Evolutionary conservation across 2,797 vertebrate genomes (phyloP), one percentile per base, ranked within the genome.

Genomic region (Sebastes kiyomatsui): DNA sequence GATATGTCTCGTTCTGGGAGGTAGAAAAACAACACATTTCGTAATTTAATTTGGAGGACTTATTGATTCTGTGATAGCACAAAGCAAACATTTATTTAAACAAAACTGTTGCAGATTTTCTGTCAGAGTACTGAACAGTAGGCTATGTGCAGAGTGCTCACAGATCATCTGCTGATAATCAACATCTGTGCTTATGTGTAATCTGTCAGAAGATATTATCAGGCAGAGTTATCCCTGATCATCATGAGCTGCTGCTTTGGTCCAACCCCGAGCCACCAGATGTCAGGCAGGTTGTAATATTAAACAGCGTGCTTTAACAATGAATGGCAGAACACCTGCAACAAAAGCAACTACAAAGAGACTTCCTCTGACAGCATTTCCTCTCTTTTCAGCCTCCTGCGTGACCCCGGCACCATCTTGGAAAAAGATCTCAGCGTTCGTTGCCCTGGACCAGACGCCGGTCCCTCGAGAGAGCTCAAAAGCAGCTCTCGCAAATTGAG

Each of bases 301-400:
- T 93, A 92, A 93, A 93, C 93, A 88, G 93, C 75, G 81, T 77
- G 90, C 90, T 93, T 92, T 95, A 95, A 96, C 93, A 93, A 82
- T 96, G 95, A 96, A 89, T 95, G 95, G 93, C 96, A 96, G 94
- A 95, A 93, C 96, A 97, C 96, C 96, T 97, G 96, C 96, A 96
- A 92, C 94, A 93, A 93, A 94, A 91, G 88, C 93, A 92, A 97
- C 95, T 96, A 96, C 96, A 97, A 97, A 96, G 96, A 89, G 83
- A 67, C 81, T 91, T 88, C 90, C 79, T 88, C 90, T 95, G 95
- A 96, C 96, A 95, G 94, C 94, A 77, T 92, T 96, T 96, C 88
- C 92, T 93, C 90, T 90, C 90, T 62, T 82, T 88, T 91, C 89
- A 87, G 93, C 88, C 94, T 93, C 91, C 83, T 76, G 83, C 87